phyloP scores from a whole-genome alignment of 2,797 vertebrate species.

The Anguilla marmorata region DNA sequence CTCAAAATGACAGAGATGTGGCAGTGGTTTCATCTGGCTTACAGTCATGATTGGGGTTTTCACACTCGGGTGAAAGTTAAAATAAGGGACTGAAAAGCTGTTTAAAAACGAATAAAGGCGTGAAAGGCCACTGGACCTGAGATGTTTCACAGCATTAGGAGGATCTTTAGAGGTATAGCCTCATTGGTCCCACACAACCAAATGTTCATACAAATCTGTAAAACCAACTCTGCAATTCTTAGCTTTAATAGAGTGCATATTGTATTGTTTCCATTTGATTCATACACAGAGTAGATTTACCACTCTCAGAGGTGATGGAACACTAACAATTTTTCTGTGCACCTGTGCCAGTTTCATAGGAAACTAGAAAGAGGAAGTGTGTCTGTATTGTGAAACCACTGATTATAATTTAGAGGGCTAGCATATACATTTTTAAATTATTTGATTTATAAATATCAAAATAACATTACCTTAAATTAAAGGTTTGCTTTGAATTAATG shows the following conservation, averaged over 20 bases:
- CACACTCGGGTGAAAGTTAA: not conserved
- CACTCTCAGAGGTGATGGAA: too few species aligned
- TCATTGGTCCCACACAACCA: not conserved
- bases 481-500: not conserved
- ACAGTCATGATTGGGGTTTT: not conserved
- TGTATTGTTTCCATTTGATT: not conserved
- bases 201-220: not conserved
- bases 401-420: not conserved
- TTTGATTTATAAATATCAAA: not conserved
- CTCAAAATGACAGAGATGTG: not conserved
- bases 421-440: not conserved
- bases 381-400: not conserved
- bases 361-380: not conserved
- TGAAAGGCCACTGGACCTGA: not conserved
- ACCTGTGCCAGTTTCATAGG: not conserved
- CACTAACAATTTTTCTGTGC: conserved; percentile 1
- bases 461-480: not conserved
- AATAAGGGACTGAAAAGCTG: not conserved
- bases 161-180: not conserved
- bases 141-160: not conserved
- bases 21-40: not conserved
- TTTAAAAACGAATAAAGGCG: not conserved
- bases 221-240: not conserved
- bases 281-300: too few species aligned
- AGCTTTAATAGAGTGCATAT: not conserved